Percentiles rank a stretch among this genome's conserved stretches.
phyloP scores from a whole-genome alignment of 2,797 vertebrate genomes.

The Chloroceryle inda region DNA sequence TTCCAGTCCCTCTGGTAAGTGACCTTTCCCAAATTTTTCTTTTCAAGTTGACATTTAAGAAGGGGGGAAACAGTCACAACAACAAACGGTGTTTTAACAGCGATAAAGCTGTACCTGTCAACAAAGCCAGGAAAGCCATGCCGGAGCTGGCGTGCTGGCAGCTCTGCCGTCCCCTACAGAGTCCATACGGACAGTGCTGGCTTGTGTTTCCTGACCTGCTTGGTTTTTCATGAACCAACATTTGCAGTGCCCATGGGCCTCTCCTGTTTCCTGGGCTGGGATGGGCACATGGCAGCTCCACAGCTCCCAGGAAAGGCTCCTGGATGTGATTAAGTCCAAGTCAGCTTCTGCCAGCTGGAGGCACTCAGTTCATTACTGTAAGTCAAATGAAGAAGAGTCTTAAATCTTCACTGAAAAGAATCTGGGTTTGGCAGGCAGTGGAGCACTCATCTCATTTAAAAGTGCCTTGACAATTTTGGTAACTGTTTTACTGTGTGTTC shows the following conservation, averaged over 20 bases:
- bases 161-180: not conserved
- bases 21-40: conserved; percentile 72
- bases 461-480: conserved; percentile 26
- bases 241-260: not conserved
- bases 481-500: not conserved
- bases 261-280: not conserved
- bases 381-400: conserved; percentile 19
- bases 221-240: not conserved
- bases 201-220: not conserved
- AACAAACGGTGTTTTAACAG: conserved; percentile 48
- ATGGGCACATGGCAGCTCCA: not conserved
- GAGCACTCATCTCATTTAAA: not conserved
- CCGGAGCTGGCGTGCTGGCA: not conserved
- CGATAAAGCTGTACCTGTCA: not conserved
- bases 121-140: conserved; percentile 28
- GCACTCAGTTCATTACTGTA: conserved; percentile 39
- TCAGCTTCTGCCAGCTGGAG: conserved; percentile 70
- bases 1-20: conserved; percentile 53
- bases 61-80: conserved; percentile 11
- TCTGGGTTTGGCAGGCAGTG: conserved; percentile 23
- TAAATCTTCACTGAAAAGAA: conserved; percentile 35
- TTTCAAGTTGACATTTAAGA: conserved; percentile 72
- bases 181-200: fast-evolving
- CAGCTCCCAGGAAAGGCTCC: not conserved
- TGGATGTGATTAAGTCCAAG: not conserved